Base-by-base conservation (phyloP, 1,140 invertebrate genomes). In the Myzus persicae region DNA sequence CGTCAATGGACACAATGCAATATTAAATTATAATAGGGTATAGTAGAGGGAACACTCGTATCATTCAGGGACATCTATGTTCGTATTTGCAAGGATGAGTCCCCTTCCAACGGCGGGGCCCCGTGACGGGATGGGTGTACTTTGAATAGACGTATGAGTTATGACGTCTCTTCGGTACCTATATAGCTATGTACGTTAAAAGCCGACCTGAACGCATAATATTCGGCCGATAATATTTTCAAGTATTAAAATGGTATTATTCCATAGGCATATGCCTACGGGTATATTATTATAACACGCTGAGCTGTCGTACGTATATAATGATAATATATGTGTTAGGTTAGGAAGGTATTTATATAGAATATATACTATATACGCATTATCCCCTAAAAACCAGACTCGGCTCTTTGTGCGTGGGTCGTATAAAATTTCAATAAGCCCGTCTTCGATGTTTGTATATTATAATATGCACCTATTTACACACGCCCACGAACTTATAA, bases 301-400 rank as follows among this genome's bases (percentile, higher is more conserved):
- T 76, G 59, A 76, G 59, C 59, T 76, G 59, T 76, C 31, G 14
- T 5, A n/a, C 14, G 59, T 18, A 76, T 31, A 67, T n/a, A 76
- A 76, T 67, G 14, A 31, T 67, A 76, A 76, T 76, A 76, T 76
- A 76, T n/a, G 59, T n/a, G 59, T 76, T 18, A 76, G 59, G 59
- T 76, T 76, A 76, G 59, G 31, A 14, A n/a, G 31, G 59, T n/a
- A n/a, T 31, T 11, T n/a, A n/a, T 76, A 76, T 67, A 31, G 9
- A 59, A 26, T 67, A 67, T n/a, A 59, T 51, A 76, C 14, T n/a
- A 6, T 76, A n/a, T n/a, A 76, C 14, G 59, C n/a, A 40, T 24
- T 84, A 84, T 42, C 82, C 38, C 82, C 82, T 84, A 84, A 84
- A 76, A 84, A 84, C 82, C 38, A 40, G 82, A 40, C 38, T 84